Evolutionary conservation across 2,888 invertebrate genomes (phyloP).

Genomic region (Dynastes hyllus): DNA sequence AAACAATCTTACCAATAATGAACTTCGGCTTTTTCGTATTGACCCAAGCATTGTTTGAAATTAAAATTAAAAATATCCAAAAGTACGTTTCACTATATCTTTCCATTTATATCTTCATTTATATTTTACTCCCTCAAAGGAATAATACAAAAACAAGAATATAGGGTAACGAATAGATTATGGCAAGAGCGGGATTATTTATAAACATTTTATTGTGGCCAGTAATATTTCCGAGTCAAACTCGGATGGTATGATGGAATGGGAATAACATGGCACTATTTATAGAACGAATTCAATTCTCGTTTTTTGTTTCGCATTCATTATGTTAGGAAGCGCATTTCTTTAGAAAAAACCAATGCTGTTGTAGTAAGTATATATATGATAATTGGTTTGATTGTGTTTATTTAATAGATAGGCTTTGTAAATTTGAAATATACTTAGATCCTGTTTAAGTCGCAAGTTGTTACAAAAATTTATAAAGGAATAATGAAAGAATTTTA

Average conservation of each 20-base stretch:
- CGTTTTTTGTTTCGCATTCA: background rate
- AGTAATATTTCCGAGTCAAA: conserved; percentile 23
- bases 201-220: conserved; percentile 30
- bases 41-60: background rate
- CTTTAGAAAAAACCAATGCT: background rate
- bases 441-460: too few relatives aligned
- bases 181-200: conserved; percentile 15
- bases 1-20: conserved; percentile 20
- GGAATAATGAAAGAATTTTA: too few relatives aligned
- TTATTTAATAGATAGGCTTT: too few relatives aligned
- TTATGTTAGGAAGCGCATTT: background rate
- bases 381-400: too few relatives aligned
- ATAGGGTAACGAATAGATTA: conserved; percentile 5
- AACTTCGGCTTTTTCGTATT: conserved; percentile 1
- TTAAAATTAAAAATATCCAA: conserved; percentile 25
- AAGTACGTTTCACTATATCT: conserved; percentile 4
- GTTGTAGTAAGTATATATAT: too few relatives aligned
- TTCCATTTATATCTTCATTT: background rate
- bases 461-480: too few relatives aligned
- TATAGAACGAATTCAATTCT: conserved; percentile 14
- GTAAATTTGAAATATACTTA: too few relatives aligned
- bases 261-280: conserved; percentile 19
- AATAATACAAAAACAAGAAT: too few relatives aligned
- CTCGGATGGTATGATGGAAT: conserved; percentile 14
- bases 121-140: background rate